Conservation (phyloP, 2,888 invertebrate species). For the Laothoe populi region DNA sequence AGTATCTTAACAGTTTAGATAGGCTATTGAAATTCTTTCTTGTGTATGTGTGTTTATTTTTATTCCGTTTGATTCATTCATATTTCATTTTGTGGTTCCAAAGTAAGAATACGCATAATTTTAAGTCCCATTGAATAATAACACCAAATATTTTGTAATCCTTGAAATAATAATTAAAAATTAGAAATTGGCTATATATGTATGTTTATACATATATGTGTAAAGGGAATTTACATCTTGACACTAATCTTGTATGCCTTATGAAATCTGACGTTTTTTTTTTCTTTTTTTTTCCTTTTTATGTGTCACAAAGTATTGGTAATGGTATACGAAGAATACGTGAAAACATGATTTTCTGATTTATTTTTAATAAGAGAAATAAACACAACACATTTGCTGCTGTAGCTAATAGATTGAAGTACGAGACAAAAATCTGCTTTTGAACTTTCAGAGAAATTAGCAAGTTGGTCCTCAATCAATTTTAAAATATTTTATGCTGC, state of each 20-base stretch:
- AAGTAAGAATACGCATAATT: constrained; percentile 53
- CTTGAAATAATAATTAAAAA: constrained; percentile 38
- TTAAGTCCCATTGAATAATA: constrained; percentile 67
- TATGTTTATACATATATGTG: constrained; percentile 36
- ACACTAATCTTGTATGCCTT: constrained; percentile 38
- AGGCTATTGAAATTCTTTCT: constrained; percentile 59
- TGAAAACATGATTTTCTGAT: not conserved
- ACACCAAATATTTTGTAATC: constrained; percentile 34
- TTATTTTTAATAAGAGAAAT: not conserved
- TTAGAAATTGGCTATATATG: constrained; percentile 41
- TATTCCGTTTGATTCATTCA: constrained; percentile 14
- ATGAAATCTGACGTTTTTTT: constrained; percentile 32
- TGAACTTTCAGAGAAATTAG: too few species aligned
- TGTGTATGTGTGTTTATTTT: constrained; percentile 43
- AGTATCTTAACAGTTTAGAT: constrained; percentile 63
- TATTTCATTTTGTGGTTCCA: not conserved
- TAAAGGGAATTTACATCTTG: constrained; percentile 25
- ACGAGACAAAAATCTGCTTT: too few species aligned
- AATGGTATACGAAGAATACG: constrained; percentile 32
- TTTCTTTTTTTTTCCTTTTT: constrained; percentile 30
- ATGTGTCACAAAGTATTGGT: constrained; percentile 37
- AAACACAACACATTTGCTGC: too few species aligned
- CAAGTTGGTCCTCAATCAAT: too few species aligned
- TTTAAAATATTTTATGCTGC: too few species aligned
- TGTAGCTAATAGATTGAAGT: too few species aligned